Evolutionary conservation across 2,113 vertebrate species (phyloP).

Genomic region (Piprites chloris): DNA sequence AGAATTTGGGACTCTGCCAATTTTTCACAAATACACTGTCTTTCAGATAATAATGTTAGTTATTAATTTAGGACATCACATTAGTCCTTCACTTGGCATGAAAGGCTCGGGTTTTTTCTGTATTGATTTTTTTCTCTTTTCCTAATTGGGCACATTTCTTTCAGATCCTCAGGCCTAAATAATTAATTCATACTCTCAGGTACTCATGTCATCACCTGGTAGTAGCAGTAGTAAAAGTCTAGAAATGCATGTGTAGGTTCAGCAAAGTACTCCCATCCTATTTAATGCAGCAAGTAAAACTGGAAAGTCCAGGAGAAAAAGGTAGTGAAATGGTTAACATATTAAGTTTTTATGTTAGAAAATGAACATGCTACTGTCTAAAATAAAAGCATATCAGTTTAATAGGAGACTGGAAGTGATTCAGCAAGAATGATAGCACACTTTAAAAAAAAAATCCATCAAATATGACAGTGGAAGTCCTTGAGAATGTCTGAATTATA

Average conservation of each 20-base stretch:
- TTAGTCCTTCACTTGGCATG: not conserved
- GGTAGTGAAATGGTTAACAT: not conserved
- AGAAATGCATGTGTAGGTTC: not conserved
- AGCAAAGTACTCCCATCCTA: not conserved
- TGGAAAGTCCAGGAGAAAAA: not conserved
- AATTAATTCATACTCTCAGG: slow-evolving; percentile 53
- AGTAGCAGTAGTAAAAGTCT: slow-evolving; percentile 6
- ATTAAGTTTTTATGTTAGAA: slow-evolving; percentile 8
- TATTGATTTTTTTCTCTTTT: slow-evolving; percentile 14
- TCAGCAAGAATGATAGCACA: not conserved
- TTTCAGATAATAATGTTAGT: slow-evolving; percentile 38
- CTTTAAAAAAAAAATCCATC: not conserved
- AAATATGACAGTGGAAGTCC: not conserved
- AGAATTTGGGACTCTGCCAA: not conserved
- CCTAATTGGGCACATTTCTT: slow-evolving; percentile 8
- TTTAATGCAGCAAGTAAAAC: not conserved
- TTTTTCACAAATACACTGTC: not conserved
- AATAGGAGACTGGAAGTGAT: slow-evolving; percentile 10
- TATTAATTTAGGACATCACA: slow-evolving; percentile 34
- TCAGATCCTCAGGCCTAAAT: slow-evolving; percentile 25
- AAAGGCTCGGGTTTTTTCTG: not conserved
- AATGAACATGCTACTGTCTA: not conserved
- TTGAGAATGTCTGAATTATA: slow-evolving; percentile 23
- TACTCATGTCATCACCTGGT: slow-evolving; percentile 16
- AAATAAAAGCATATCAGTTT: slow-evolving; percentile 13